Percentiles rank a stretch among this genome's conserved stretches.
These are phyloP conservation scores for Leptobrachium ailaonicum DNA, from an alignment of 2,113 vertebrate genomes.

Conservation along the genomic window DNA sequence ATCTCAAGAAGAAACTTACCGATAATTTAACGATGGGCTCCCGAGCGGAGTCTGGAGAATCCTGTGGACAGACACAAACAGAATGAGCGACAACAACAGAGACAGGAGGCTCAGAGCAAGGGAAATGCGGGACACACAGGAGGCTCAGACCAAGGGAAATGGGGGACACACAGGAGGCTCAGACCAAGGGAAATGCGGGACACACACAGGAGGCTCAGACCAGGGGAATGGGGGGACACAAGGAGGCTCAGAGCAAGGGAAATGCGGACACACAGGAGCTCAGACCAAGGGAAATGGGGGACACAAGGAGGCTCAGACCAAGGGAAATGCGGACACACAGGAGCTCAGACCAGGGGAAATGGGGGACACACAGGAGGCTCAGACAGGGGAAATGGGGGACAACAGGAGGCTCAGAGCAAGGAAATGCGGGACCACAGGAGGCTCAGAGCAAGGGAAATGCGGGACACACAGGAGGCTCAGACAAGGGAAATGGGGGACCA, in stretches of 20 bases:
- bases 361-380: neutral
- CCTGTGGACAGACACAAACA: constrained; percentile 64
- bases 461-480: no score
- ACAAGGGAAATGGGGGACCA: no score
- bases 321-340: neutral
- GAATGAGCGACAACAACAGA: neutral
- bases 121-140: neutral
- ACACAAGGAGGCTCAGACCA: no score
- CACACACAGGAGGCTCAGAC: neutral
- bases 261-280: no score
- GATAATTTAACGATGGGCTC: constrained; percentile 92
- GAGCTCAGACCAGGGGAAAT: no score
- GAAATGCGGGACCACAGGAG: no score
- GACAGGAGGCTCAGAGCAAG: neutral
- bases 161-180: neutral
- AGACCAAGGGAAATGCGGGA: no score
- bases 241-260: neutral
- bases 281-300: neutral
- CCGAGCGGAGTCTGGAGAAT: constrained; percentile 84
- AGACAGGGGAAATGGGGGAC: neutral
- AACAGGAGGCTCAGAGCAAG: no score
- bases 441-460: no score
- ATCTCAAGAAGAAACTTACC: constrained; percentile 70
- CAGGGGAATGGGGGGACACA: constrained; percentile 10
- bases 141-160: neutral